A percentile compares a stretch with the other conserved stretches of the same genome.
Conservation (phyloP, 2,113 vertebrate genomes). For the Benthochromis sp. region DNA sequence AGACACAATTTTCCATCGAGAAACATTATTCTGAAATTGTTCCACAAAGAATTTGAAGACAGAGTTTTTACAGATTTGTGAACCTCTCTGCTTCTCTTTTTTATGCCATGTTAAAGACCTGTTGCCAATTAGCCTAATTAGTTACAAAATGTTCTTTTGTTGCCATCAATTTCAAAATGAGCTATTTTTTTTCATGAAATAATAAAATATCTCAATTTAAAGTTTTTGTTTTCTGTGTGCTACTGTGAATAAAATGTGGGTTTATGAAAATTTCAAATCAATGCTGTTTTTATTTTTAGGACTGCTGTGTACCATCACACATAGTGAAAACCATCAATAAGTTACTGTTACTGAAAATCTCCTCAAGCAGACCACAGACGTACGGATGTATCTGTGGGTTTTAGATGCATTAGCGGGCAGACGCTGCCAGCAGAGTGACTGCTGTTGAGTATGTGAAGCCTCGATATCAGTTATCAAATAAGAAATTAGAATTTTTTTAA, state of each 20-base stretch:
- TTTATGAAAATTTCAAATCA: neutral
- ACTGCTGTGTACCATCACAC: neutral
- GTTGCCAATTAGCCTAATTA: neutral
- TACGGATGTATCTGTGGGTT: neutral
- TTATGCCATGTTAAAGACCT: neutral
- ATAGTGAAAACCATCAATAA: neutral
- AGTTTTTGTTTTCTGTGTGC: neutral
- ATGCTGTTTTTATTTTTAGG: neutral
- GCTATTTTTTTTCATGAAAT: neutral
- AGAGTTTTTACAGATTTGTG: neutral
- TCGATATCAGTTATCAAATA: neutral
- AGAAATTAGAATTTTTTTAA: neutral
- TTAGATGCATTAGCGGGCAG: neutral
- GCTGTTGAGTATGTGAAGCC: neutral
- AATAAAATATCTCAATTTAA: neutral
- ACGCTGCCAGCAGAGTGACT: neutral
- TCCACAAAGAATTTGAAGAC: neutral
- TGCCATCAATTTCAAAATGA: neutral
- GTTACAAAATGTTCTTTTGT: neutral
- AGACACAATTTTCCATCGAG: neutral
- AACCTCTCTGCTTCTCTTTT: neutral
- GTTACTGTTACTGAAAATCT: neutral
- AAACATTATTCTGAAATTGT: neutral
- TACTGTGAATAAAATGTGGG: neutral
- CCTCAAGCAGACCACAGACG: neutral